Evolutionary conservation across 2,113 vertebrate genomes (phyloP), one percentile per base, ranked within the genome.

Genomic region (Cichladusa arquata): DNA sequence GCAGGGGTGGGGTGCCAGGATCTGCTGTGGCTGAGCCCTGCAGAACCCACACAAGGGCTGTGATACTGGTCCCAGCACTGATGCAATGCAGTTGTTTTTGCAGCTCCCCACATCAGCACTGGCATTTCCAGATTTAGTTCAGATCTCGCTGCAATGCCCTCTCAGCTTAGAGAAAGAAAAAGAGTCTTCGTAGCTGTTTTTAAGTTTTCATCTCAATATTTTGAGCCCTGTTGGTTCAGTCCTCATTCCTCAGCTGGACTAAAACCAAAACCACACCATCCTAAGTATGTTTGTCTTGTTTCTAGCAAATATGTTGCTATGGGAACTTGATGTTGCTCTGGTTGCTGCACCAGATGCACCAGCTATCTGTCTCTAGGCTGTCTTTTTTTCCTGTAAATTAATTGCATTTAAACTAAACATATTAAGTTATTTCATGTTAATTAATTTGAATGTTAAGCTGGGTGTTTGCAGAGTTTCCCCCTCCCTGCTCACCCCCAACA

Each of bases 331-430:
- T 95, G 92, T 92, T 95, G 90, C 87, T 85, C 38, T 92, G 79
- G 89, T 71, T 96, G 92, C 72, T 95, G 84, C 36, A 50, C 72
- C 92, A 38, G 9, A 94, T 71, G 92, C 64, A 50, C 80, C 64
- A 83, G 83, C 86, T 97, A 70, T 92, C 90, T 86, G 88, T 96
- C 94, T 94, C 86, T 36, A 38, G 69, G 83, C 92, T 95, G 92
- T 40, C 33, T 86, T 92, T 86, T 88, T 94, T 85, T 13, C 82
- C 34, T n/a, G 92, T 96, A 96, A 97, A 97, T 97, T 97, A 98
- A 97, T 97, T 95, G 94, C 96, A 90, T 97, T 98, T 96, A 96
- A 98, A 97, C 96, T 57, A 94, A 98, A 97, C 80, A 77, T 96
- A 96, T 92, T 91, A 97, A 95, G 96, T 96, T 96, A 95, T 96